These are phyloP conservation scores for Drosophila lowei DNA, from an alignment of 1,140 invertebrate genomes.

Conservation along the genomic window DNA sequence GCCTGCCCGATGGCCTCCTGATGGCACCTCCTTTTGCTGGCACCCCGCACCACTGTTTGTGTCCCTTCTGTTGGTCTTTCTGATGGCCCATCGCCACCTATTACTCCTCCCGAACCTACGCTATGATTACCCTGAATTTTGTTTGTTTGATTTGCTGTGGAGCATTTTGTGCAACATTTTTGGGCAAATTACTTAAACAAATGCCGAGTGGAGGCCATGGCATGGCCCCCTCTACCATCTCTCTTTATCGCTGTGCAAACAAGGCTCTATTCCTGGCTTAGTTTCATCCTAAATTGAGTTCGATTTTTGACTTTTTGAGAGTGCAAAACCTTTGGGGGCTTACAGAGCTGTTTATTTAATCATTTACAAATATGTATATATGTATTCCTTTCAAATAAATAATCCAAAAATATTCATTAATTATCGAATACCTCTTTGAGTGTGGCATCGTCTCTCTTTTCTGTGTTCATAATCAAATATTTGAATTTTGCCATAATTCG, in stretches of 20 bases:
- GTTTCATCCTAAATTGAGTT: conserved; percentile 25
- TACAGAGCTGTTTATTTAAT: background rate
- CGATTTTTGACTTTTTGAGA: conserved; percentile 16
- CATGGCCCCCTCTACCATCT: conserved; percentile 4
- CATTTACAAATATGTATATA: background rate
- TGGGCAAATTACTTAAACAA: conserved; percentile 69
- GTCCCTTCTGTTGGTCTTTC: no score
- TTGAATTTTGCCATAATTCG: conserved; percentile 36
- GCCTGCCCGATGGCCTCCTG: no score
- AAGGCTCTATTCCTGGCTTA: conserved; percentile 34
- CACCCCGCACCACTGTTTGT: no score
- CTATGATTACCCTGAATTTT: conserved; percentile 31
- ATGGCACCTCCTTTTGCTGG: no score
- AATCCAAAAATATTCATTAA: no score
- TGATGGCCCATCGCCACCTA: background rate
- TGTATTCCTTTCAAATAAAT: no score
- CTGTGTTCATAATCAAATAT: conserved; percentile 31
- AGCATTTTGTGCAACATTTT: conserved; percentile 72
- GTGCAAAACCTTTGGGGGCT: background rate
- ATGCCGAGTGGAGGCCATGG: conserved; percentile 43
- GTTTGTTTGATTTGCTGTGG: conserved; percentile 43
- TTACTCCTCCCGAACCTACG: conserved; percentile 33
- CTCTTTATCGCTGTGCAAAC: conserved; percentile 34
- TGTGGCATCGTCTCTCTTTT: conserved; percentile 9
- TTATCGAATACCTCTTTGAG: background rate